Percentiles rank a stretch among this genome's conserved stretches.
These are phyloP conservation scores for Ariopsis seemanni DNA, from an alignment of 2,113 vertebrate species.

Conservation along the genomic window DNA sequence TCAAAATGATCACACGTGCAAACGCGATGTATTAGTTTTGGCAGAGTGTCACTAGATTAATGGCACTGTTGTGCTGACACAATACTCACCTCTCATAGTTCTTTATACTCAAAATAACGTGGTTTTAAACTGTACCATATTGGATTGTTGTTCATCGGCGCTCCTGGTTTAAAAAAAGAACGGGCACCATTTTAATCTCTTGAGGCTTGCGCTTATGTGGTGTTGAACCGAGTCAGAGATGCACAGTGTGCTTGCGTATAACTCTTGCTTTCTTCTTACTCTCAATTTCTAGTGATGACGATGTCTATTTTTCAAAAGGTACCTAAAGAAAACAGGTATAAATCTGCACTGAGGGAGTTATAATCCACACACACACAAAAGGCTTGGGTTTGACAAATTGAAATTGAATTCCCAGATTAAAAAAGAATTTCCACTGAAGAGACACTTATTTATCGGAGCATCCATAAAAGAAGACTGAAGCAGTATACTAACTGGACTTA, in stretches of 20 bases:
- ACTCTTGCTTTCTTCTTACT: not conserved
- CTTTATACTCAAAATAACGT: not conserved
- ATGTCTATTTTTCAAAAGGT: slow-evolving; percentile 58
- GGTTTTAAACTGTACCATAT: not conserved
- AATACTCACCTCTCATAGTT: not conserved
- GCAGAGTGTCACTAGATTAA: not conserved
- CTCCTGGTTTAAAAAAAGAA: not conserved
- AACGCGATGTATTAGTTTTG: not conserved
- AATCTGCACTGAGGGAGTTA: slow-evolving; percentile 45
- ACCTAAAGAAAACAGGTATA: slow-evolving; percentile 51
- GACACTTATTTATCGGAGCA: not conserved
- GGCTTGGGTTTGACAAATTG: not conserved
- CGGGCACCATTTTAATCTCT: not conserved
- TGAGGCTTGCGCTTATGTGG: not conserved
- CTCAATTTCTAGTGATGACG: slow-evolving; percentile 8
- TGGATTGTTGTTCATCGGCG: not conserved
- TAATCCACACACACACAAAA: not conserved
- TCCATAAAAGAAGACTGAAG: not conserved
- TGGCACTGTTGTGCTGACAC: not conserved
- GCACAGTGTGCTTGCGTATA: not conserved
- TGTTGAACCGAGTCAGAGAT: not conserved
- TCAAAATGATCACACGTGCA: not conserved
- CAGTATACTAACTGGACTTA: not conserved
- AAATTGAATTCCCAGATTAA: not conserved
- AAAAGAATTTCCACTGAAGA: not conserved